These are phyloP conservation scores for Bibio marci DNA, from an alignment of 2,888 invertebrate genomes.

Conservation along the genomic window DNA sequence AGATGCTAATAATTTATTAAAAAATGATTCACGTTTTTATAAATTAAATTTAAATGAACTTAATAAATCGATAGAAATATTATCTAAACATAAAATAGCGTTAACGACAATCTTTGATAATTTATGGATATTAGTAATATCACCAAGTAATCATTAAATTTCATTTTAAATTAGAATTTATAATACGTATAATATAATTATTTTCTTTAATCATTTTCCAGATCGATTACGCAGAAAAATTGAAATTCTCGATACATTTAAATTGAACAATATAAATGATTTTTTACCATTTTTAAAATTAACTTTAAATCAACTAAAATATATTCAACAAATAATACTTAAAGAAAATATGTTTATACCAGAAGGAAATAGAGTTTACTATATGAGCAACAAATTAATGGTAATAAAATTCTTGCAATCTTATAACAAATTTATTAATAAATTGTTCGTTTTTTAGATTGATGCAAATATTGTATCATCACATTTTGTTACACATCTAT, in stretches of 20 bases:
- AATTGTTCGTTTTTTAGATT: conserved; percentile 13
- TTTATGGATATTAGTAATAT: too few relatives aligned
- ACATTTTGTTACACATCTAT: conserved; percentile 33
- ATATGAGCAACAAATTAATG: conserved; percentile 32
- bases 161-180: too few relatives aligned
- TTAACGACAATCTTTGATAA: too few relatives aligned
- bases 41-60: too few relatives aligned
- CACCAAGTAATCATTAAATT: too few relatives aligned
- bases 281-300: conserved; percentile 35
- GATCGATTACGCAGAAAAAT: too few relatives aligned
- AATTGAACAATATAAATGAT: conserved; percentile 32
- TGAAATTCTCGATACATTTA: conserved; percentile 6
- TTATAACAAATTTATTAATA: neutral
- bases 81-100: too few relatives aligned
- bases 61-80: too few relatives aligned
- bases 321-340: conserved; percentile 14
- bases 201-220: too few relatives aligned
- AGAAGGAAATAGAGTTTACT: conserved; percentile 38
- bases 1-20: too few relatives aligned
- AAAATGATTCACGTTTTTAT: too few relatives aligned
- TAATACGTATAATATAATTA: too few relatives aligned
- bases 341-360: conserved; percentile 28
- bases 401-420: conserved; percentile 18
- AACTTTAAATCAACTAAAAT: conserved; percentile 21
- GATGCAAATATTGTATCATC: conserved; percentile 30